Evolutionary conservation across 2,888 invertebrate species (phyloP), one percentile per base, ranked within the genome.

Genomic region (Sussaba pulchella): DNA sequence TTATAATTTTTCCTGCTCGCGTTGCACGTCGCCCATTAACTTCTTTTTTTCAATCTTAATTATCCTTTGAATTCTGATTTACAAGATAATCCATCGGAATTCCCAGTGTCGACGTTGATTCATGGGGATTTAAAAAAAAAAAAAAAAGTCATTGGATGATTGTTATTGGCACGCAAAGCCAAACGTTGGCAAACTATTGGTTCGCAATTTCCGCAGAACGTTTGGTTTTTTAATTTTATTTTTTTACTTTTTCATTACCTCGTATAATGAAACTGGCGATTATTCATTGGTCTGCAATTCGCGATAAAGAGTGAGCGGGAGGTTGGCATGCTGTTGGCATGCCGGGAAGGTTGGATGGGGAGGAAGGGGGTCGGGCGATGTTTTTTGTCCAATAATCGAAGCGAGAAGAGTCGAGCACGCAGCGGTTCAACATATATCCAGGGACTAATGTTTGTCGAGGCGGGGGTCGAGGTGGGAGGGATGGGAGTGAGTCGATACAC

Each of bases 201-300:
- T 75, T 47, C 36, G 41, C 45, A 71, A 70, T 70, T 75, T 66
- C 36, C 43, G 39, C 24, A 9, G 50, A 31, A 26, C 50, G 21
- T 43, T 50, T 39, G 67, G n/a, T n/a, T n/a, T n/a, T n/a, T n/a
- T n/a, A n/a, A n/a, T n/a, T n/a, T n/a, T n/a, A n/a, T n/a, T n/a
- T n/a, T n/a, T n/a, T n/a, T n/a, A n/a, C 52, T n/a, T 41, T 63
- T 52, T 39, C 67, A 45, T 61, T 61, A 80, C 61, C 71, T 75
- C 61, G 70, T 50, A 47, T 50, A 75, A 79, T 75, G 66, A 71
- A 80, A 75, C 59, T 52, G 75, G 52, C 64, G 71, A 80, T 80
- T 75, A 80, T 80, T 80, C 79, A 80, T 80, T 71, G 75, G 75
- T 71, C 61, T 43, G 71, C 47, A 57, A 50, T 57, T 71, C 57